Base-by-base conservation (phyloP, 2,797 vertebrate genomes). In the Pempheris klunzingeri region DNA sequence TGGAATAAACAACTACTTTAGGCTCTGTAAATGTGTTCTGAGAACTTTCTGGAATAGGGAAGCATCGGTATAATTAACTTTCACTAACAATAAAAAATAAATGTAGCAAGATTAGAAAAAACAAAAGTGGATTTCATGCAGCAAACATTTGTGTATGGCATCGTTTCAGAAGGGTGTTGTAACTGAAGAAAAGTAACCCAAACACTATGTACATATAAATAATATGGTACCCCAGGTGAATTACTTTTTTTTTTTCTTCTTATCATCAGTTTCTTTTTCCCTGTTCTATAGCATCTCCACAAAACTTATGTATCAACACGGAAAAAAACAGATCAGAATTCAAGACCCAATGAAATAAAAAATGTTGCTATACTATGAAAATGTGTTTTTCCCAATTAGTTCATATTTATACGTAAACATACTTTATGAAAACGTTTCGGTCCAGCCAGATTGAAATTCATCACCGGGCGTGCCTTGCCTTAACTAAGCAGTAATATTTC, bases 151-250 rank as follows among this genome's bases (percentile, higher is more conserved):
- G 43, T 55, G 58, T 20, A 44, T 52, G n/a, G 46, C 52, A 71
- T 79, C 66, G 70, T 89, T 91, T 92, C 92, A 93, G 87, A 89
- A 71, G 87, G 90, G 71, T 71, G 24, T 44, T 74, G 32, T 36
- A 4, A 28, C 20, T 50, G 22, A 71, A 79, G 17, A 62, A 8
- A 52, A 30, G 5, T 30, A 39, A 26, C 71, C 4, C 60, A 55
- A 71, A 26, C 28, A 39, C 32, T 66, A n/a, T n/a, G n/a, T n/a
- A n/a, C n/a, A n/a, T n/a, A n/a, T n/a, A 43, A 41, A 77, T n/a
- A n/a, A 53, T 41, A 70, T 20, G 54, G 68, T 41, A 88, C 22
- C 10, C 50, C 67, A 86, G 79, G 70, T 70, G 62, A 86, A 38
- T 13, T 0, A 13, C 0, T 14, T n/a, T 18, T 50, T 43, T 36